Evolutionary conservation across 2,888 invertebrate species (phyloP).

Genomic region (Caenorhabditis uteleia): DNA sequence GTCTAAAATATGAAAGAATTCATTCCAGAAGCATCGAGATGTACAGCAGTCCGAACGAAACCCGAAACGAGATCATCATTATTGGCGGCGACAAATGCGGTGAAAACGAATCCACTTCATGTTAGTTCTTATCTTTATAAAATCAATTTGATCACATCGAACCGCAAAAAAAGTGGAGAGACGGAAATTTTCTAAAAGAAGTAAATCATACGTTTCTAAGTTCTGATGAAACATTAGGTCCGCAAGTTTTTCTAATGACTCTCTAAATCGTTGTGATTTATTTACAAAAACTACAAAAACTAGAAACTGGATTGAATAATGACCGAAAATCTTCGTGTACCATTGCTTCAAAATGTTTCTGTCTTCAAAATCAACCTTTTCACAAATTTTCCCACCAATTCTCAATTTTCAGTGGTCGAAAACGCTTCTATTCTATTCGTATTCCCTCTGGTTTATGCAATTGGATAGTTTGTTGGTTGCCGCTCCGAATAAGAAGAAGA

Average conservation of each 20-base stretch:
- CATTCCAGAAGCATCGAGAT: constrained; percentile 44
- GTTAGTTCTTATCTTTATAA: constrained; percentile 3
- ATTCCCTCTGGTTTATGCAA: constrained; percentile 90
- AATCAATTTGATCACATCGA: too few relatives aligned
- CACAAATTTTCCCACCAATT: background rate
- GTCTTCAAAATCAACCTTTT: background rate
- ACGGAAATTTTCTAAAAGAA: too few relatives aligned
- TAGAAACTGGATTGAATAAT: too few relatives aligned
- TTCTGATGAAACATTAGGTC: too few relatives aligned
- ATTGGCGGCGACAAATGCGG: constrained; percentile 50
- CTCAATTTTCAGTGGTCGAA: constrained; percentile 62
- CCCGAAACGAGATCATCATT: constrained; percentile 62
- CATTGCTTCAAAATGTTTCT: background rate
- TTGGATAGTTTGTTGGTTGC: constrained; percentile 81
- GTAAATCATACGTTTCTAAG: too few relatives aligned
- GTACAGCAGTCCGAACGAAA: constrained; percentile 59
- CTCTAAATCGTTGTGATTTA: too few relatives aligned
- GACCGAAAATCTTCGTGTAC: background rate
- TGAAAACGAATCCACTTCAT: constrained; percentile 48
- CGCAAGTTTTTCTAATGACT: too few relatives aligned
- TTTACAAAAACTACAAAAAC: too few relatives aligned
- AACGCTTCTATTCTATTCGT: constrained; percentile 72
- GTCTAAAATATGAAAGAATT: background rate
- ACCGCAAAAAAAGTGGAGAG: too few relatives aligned
- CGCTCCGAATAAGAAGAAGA: constrained; percentile 79